These are phyloP conservation scores for Myzus persicae DNA, from an alignment of 1,140 invertebrate genomes.

Conservation along the genomic window DNA sequence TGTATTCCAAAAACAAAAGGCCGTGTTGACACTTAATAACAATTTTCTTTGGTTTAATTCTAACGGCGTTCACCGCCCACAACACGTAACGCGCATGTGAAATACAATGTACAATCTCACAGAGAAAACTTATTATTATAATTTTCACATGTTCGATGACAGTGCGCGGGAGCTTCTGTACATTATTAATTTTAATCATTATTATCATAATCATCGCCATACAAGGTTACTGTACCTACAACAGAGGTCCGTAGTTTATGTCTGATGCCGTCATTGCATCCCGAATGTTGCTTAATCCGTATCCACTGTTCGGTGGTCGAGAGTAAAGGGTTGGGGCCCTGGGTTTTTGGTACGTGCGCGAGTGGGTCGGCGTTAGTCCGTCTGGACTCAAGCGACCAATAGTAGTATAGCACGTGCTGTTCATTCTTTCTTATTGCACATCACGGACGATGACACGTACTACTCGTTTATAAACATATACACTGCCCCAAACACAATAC, in stretches of 20 bases:
- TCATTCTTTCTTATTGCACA: conserved; percentile 3
- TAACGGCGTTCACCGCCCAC: neutral
- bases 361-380: conserved; percentile 18
- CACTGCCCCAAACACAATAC: neutral
- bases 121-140: neutral
- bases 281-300: conserved; percentile 5
- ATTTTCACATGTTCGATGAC: neutral
- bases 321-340: neutral
- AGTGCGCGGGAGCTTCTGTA: neutral
- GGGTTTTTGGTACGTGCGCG: conserved; percentile 46
- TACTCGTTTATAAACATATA: neutral
- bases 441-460: neutral
- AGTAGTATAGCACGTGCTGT: conserved; percentile 37
- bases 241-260: neutral
- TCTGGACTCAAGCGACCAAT: neutral
- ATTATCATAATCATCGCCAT: neutral
- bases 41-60: neutral
- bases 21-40: neutral
- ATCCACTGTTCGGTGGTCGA: too few species aligned
- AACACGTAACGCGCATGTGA: neutral
- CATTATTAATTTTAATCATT: neutral
- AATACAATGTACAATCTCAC: neutral
- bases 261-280: neutral
- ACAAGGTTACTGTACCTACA: neutral
- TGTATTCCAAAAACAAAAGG: neutral